Evolutionary conservation across 2,888 invertebrate species (phyloP), one percentile per base, ranked within the genome.

Genomic region (Crossocerus cetratus): DNA sequence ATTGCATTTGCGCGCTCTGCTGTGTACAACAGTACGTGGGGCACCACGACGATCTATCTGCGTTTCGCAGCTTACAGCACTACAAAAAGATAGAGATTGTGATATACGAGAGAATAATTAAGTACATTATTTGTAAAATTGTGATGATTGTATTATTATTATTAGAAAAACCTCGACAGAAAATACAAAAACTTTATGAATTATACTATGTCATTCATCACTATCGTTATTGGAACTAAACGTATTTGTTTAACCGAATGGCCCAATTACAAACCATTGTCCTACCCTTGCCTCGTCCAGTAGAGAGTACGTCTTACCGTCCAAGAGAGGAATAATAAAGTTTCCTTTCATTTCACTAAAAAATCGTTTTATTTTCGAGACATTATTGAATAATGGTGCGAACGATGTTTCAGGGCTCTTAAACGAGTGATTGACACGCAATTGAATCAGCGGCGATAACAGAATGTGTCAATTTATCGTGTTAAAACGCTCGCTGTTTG

Each of bases 301-400:
- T 32, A 32, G 11, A 32, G 3, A 32, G 11, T 32, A 32, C 32
- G 32, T 4, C 11, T 1, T 5, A 32, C 32, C 0, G 32, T 32
- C 32, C 32, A 32, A 32, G 5, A 8, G 0, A 32, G 22, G 59
- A 57, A 45, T 63, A 45, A 71, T 23, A 44, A 43, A 66, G 62
- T 49, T 42, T 11, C 69, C 49, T 14, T 49, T 5, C 16, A 49
- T 58, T 72, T 81, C 74, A 77, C 74, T 79, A 78, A 81, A 82
- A 83, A 81, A 72, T 68, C 69, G 65, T 74, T 83, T 83, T 81
- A 80, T 81, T 80, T 49, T 83, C 71, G 70, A 74, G 72, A 73
- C 78, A 71, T 68, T 85, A 80, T 77, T 80, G 84, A 85, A 84
- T 83, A 74, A 83, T 83, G 81, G 70, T 78, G 69, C 75, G 73